A percentile compares a stretch with the other conserved stretches of the same genome.
Conservation (phyloP, 1,140 invertebrate genomes). For the Chironomus tepperi region DNA sequence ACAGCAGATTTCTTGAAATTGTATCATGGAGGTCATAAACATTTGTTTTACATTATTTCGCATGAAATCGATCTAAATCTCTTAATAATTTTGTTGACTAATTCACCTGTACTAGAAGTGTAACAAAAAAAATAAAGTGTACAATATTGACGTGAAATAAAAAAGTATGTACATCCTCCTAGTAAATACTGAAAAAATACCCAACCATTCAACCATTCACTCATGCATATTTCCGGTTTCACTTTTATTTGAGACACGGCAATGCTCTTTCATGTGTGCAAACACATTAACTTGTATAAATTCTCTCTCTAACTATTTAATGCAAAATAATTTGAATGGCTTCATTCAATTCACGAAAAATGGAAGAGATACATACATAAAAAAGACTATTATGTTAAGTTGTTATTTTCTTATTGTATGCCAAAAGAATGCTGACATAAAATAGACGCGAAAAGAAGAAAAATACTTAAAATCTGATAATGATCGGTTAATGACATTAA, state of each 20-base stretch:
- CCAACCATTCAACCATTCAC: background rate
- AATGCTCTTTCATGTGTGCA: background rate
- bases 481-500: slow-evolving; percentile 13
- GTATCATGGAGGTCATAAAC: background rate
- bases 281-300: background rate
- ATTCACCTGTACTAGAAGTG: background rate
- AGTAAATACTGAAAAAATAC: background rate
- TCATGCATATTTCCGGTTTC: slow-evolving; percentile 19
- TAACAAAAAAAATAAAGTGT: background rate
- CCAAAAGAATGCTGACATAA: background rate
- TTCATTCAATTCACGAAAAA: background rate
- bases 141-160: background rate
- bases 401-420: background rate
- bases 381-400: no score
- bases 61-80: background rate
- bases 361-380: background rate
- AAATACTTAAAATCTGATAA: background rate
- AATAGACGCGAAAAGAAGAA: background rate
- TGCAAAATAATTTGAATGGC: background rate
- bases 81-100: background rate
- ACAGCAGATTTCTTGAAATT: background rate
- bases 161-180: background rate
- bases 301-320: background rate
- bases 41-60: background rate
- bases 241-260: slow-evolving; percentile 14